A percentile compares a stretch with the other conserved stretches of the same genome.
These are phyloP conservation scores for Platyscapa corneri DNA, from an alignment of 1,140 invertebrate species.

Conservation along the genomic window DNA sequence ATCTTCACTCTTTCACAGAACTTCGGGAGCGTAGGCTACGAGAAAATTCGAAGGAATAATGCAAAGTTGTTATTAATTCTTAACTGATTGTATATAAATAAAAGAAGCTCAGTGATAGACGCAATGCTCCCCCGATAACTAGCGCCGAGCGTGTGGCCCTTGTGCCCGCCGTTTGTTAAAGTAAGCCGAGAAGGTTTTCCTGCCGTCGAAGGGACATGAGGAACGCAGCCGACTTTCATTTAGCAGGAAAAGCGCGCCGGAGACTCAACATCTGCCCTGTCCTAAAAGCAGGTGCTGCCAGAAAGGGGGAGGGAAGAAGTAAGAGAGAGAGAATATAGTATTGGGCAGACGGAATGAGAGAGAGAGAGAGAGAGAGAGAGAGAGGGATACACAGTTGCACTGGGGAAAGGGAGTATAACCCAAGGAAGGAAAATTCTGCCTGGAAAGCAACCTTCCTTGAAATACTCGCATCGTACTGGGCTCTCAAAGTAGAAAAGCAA, in stretches of 20 bases:
- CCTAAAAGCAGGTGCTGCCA: conserved; percentile 36
- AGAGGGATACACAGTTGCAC: background rate
- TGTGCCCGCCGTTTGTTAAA: background rate
- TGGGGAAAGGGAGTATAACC: background rate
- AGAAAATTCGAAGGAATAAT: background rate
- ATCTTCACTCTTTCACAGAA: background rate
- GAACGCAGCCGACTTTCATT: conserved; percentile 25
- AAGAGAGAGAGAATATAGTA: background rate
- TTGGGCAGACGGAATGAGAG: background rate
- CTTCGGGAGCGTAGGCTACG: background rate
- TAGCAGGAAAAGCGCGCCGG: conserved; percentile 34
- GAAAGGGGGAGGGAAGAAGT: background rate
- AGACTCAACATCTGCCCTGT: conserved; percentile 31
- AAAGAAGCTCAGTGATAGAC: background rate
- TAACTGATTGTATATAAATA: too few species aligned
- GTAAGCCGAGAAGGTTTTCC: conserved; percentile 42
- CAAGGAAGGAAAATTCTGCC: conserved; percentile 17
- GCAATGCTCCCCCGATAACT: conserved; percentile 17
- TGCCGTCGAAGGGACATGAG: conserved; percentile 3
- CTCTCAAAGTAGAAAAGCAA: background rate
- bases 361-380: background rate
- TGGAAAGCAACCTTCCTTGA: conserved; percentile 25
- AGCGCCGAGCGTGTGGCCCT: conserved; percentile 3
- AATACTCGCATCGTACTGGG: background rate
- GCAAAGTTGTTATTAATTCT: background rate